phyloP scores from a whole-genome alignment of 2,888 invertebrate species.

The Apamea monoglypha region DNA sequence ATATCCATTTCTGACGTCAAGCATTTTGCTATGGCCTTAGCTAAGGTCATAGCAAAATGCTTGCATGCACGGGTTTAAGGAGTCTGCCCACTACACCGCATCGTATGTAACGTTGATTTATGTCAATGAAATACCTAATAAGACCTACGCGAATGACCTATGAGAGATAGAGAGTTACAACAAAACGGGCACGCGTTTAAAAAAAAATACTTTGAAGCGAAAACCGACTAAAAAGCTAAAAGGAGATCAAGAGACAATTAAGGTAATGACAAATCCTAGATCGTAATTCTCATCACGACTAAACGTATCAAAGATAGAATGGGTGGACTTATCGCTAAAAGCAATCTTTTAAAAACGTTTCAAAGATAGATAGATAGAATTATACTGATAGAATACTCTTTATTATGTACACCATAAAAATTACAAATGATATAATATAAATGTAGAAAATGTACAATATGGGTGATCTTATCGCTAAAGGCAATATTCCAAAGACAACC shows the following conservation, averaged over 20 bases:
- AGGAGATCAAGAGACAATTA: neutral
- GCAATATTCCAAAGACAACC: neutral
- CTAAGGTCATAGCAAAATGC: neutral
- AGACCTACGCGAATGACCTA: neutral
- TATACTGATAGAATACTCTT: neutral
- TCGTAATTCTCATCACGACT: neutral
- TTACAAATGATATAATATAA: neutral
- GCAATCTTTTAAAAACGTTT: neutral
- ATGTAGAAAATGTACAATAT: neutral
- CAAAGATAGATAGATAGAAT: neutral
- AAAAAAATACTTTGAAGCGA: neutral
- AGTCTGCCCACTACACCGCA: neutral
- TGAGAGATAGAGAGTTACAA: no score
- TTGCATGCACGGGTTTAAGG: neutral
- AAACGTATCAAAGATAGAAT: neutral
- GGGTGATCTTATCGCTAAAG: neutral
- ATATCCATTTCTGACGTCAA: neutral
- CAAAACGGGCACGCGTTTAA: neutral
- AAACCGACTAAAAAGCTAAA: neutral
- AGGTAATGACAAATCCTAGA: neutral
- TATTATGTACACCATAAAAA: neutral
- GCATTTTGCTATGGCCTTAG: neutral
- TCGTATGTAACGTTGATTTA: neutral
- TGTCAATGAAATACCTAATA: neutral
- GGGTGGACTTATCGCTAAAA: no score